Evolutionary conservation across 2,888 invertebrate species (phyloP).

Genomic region (Drosophila lacicola): DNA sequence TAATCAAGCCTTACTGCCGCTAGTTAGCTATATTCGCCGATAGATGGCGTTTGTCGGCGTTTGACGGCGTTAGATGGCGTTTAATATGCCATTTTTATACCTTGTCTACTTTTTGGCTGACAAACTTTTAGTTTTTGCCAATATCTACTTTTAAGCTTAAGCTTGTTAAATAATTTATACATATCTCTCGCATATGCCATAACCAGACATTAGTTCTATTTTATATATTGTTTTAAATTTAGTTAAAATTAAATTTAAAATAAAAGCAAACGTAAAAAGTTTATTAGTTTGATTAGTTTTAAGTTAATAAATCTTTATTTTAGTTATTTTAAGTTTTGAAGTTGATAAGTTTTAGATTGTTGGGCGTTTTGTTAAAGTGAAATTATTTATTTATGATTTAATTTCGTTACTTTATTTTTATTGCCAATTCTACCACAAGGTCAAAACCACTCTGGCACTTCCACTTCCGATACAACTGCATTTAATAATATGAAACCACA

Average conservation of each 20-base stretch:
- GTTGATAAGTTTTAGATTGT: too few relatives aligned
- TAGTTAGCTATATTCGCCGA: neutral
- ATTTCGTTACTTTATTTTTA: too few relatives aligned
- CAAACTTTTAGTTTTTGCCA: neutral
- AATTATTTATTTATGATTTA: neutral
- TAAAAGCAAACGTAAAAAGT: too few relatives aligned
- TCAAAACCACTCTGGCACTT: neutral
- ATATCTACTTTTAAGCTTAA: slow-evolving; percentile 30
- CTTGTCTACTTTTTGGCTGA: slow-evolving; percentile 45
- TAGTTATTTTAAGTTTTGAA: too few relatives aligned
- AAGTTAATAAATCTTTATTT: too few relatives aligned
- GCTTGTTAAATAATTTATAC: too few relatives aligned
- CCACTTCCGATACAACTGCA: slow-evolving; percentile 5
- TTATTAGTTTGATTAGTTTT: too few relatives aligned
- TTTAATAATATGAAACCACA: neutral
- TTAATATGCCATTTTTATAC: neutral
- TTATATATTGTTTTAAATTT: too few relatives aligned
- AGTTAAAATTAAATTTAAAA: too few relatives aligned
- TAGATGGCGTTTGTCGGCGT: slow-evolving; percentile 25
- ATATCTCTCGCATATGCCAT: neutral
- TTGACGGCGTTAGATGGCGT: slow-evolving; percentile 36
- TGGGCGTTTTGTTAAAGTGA: neutral
- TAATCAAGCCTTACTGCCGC: neutral
- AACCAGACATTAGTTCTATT: too few relatives aligned
- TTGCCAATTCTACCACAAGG: neutral